phyloP scores from a whole-genome alignment of 2,888 invertebrate species.

The Lithophane semibrunnea region DNA sequence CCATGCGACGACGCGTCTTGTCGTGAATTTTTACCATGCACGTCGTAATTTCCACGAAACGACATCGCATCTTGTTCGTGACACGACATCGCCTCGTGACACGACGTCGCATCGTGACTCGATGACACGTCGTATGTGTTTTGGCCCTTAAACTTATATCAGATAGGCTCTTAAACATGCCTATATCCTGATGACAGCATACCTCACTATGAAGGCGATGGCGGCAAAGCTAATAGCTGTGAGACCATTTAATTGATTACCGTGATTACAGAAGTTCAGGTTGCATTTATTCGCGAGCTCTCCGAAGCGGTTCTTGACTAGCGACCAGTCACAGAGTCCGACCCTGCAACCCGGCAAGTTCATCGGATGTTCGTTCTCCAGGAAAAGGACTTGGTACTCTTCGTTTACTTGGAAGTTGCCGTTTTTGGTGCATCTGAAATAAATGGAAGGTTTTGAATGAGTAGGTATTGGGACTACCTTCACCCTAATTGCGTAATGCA shows the following conservation, averaged over 20 bases:
- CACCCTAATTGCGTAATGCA: too few relatives aligned
- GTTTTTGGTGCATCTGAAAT: constrained; percentile 89
- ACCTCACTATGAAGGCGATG: constrained; percentile 60
- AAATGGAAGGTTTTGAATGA: not conserved
- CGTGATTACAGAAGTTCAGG: constrained; percentile 89
- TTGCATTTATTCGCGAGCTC: constrained; percentile 90
- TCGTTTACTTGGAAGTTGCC: constrained; percentile 85
- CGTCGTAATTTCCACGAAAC: too few relatives aligned
- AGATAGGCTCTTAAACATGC: not conserved
- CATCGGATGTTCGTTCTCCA: constrained; percentile 93
- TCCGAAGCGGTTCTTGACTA: constrained; percentile 91
- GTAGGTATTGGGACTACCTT: not conserved
- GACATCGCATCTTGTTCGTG: too few relatives aligned
- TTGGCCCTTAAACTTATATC: too few relatives aligned
- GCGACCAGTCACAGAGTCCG: constrained; percentile 94
- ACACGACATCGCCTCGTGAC: too few relatives aligned
- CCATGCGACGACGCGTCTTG: too few relatives aligned
- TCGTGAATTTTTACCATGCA: too few relatives aligned
- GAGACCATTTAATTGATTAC: constrained; percentile 63
- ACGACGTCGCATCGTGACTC: too few relatives aligned
- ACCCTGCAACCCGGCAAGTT: constrained; percentile 93
- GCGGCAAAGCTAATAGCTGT: constrained; percentile 66
- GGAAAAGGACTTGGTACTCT: constrained; percentile 90
- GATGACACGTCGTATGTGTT: too few relatives aligned
- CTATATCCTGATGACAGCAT: constrained; percentile 55